Evolutionary conservation across 2,113 vertebrate species (phyloP).

Genomic region (Notechis scutatus): DNA sequence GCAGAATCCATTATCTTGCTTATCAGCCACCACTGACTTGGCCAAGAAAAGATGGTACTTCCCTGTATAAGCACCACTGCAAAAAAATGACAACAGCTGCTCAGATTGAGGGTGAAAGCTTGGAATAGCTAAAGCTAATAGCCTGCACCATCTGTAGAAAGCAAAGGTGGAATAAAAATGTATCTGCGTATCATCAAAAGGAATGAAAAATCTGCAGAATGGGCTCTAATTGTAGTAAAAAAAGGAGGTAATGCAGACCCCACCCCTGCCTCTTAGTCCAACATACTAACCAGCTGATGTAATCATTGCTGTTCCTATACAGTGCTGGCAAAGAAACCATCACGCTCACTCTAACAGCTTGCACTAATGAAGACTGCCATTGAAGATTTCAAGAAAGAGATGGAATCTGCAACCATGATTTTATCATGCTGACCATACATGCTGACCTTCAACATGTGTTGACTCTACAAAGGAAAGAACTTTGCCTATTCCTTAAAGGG

Average conservation of each 20-base stretch:
- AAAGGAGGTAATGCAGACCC: not conserved
- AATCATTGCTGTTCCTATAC: slow-evolving; percentile 47
- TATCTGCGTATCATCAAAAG: not conserved
- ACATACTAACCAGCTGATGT: slow-evolving; percentile 62
- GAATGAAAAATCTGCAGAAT: not conserved
- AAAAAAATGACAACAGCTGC: not conserved
- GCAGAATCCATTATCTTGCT: not conserved
- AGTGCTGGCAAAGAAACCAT: slow-evolving; percentile 40
- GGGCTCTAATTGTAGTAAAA: not conserved
- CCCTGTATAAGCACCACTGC: not conserved
- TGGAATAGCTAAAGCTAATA: not conserved
- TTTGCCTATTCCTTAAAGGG: too few relatives aligned
- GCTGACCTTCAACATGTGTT: not conserved
- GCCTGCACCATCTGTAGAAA: not conserved
- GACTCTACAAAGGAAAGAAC: too few relatives aligned
- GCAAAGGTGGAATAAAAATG: not conserved
- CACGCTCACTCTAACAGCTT: slow-evolving; percentile 53
- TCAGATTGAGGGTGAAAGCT: not conserved
- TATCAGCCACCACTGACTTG: not conserved
- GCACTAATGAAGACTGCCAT: not conserved
- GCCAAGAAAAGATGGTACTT: not conserved
- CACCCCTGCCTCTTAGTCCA: not conserved
- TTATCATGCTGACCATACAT: not conserved
- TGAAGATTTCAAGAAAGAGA: not conserved
- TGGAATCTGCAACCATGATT: not conserved